These are phyloP conservation scores for Camponotus pennsylvanicus DNA, from an alignment of 1,140 invertebrate genomes.

Conservation along the genomic window DNA sequence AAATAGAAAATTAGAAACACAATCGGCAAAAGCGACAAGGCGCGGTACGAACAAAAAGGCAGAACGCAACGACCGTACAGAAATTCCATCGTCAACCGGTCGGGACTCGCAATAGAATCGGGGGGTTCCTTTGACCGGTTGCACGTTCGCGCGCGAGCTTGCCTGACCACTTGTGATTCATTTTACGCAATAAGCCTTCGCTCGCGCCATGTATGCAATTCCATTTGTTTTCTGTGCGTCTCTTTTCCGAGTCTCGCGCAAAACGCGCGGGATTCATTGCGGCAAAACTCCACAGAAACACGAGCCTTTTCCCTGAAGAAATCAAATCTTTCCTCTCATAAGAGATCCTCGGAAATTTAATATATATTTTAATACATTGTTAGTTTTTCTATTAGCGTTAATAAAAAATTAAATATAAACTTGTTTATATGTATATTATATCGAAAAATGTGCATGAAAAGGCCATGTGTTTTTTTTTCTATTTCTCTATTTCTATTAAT, in stretches of 20 bases:
- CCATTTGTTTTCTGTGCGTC: slow-evolving; percentile 72
- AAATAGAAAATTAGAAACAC: slow-evolving; percentile 30
- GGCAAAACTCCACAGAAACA: slow-evolving; percentile 20
- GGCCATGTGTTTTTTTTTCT: background rate
- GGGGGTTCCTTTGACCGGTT: slow-evolving; percentile 63
- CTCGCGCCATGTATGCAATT: slow-evolving; percentile 72
- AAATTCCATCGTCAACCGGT: slow-evolving; percentile 75
- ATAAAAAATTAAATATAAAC: background rate
- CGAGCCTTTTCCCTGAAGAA: slow-evolving; percentile 1
- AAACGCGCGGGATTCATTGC: slow-evolving; percentile 27
- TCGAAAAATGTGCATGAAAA: background rate
- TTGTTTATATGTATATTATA: background rate
- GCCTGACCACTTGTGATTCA: slow-evolving; percentile 79
- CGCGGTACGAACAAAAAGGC: slow-evolving; percentile 51
- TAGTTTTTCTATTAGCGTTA: background rate
- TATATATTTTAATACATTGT: background rate
- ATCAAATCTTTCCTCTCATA: slow-evolving; percentile 6
- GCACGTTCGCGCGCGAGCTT: slow-evolving; percentile 76
- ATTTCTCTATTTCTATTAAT: background rate
- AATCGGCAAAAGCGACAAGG: slow-evolving; percentile 53
- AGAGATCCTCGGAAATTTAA: background rate
- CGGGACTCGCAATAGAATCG: slow-evolving; percentile 68
- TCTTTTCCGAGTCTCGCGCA: slow-evolving; percentile 55
- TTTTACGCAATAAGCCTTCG: slow-evolving; percentile 78
- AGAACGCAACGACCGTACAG: slow-evolving; percentile 57